phyloP scores from a whole-genome alignment of 1,140 invertebrate genomes.

The Piezodorus guildinii region DNA sequence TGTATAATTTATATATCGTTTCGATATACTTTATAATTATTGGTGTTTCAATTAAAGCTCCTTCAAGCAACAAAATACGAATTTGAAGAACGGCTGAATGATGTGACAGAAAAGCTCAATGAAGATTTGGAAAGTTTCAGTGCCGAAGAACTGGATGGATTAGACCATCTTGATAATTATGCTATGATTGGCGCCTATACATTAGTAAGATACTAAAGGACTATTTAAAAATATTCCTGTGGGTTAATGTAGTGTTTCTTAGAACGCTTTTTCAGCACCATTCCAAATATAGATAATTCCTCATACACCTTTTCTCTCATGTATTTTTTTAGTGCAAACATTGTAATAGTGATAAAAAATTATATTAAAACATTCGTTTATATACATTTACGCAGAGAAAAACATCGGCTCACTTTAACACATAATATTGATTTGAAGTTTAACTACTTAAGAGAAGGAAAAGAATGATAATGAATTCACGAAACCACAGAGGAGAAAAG shows the following conservation, averaged over 20 bases:
- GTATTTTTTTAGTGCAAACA: no score
- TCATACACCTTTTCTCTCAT: no score
- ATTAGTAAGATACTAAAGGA: constrained; percentile 21
- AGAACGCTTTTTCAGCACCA: neutral
- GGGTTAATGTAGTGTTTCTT: neutral
- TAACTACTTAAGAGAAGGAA: no score
- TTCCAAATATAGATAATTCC: neutral
- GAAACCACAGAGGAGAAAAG: no score
- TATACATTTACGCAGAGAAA: no score
- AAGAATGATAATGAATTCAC: no score
- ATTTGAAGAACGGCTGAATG: constrained; percentile 62
- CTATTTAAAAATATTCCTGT: neutral
- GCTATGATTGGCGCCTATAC: constrained; percentile 50
- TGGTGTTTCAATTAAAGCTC: constrained; percentile 29
- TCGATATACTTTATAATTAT: no score
- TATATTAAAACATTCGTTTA: no score
- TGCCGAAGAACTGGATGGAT: constrained; percentile 47
- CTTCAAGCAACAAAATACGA: constrained; percentile 68
- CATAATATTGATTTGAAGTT: no score
- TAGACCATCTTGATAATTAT: constrained; percentile 58
- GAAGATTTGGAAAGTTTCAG: constrained; percentile 53
- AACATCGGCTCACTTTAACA: no score
- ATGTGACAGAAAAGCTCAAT: constrained; percentile 54
- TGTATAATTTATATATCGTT: no score
- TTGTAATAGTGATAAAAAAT: no score